Percentiles rank a stretch among this genome's conserved stretches.
Conservation (phyloP, 2,113 vertebrate species). For the Pygoscelis antarcticus region DNA sequence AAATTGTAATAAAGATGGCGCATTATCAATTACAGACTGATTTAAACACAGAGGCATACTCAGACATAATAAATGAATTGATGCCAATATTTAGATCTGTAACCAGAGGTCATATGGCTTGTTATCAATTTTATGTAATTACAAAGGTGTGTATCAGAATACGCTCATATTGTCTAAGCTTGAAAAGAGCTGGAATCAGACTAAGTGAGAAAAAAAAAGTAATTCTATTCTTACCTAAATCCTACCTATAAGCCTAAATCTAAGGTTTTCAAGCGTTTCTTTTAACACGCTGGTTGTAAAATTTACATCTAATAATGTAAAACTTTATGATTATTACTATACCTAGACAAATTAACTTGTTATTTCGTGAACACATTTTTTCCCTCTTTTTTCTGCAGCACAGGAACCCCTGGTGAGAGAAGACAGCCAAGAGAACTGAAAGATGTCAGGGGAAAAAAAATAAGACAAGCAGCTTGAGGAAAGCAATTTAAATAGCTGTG, state of each 20-base stretch:
- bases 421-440: neutral
- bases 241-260: neutral
- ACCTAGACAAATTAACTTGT: neutral
- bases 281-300: neutral
- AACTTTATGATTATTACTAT: neutral
- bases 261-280: neutral
- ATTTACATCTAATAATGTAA: neutral
- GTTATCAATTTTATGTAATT: neutral
- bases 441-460: rapidly evolving
- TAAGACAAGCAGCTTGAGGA: neutral
- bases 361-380: neutral
- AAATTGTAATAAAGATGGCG: neutral
- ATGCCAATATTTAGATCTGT: neutral
- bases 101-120: neutral
- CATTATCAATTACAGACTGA: neutral
- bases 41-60: neutral
- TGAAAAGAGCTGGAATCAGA: neutral
- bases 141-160: neutral
- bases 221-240: neutral
- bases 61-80: neutral
- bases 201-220: neutral
- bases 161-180: neutral
- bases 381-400: neutral
- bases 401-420: rapidly evolving
- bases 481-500: neutral